Evolutionary conservation across 2,797 vertebrate species (phyloP).

Genomic region (Vespertilio murinus): DNA sequence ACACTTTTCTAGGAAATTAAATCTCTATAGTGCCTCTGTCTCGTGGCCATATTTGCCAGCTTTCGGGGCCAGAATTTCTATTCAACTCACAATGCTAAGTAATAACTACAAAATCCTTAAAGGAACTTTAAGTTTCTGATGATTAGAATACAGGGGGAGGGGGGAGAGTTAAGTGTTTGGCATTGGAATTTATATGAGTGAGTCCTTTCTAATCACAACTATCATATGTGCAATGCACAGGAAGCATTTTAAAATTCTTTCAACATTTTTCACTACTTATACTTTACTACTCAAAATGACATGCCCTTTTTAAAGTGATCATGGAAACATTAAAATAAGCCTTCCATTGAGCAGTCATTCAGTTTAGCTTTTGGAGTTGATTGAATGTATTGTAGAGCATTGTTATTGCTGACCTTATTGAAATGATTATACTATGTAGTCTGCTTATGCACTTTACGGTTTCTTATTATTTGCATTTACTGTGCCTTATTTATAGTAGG

Average conservation of each 20-base stretch:
- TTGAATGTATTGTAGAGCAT: neutral
- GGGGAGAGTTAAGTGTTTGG: neutral
- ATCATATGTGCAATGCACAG: neutral
- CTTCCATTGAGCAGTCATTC: neutral
- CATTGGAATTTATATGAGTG: neutral
- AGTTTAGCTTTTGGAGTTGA: neutral
- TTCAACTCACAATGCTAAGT: neutral
- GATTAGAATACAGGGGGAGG: neutral
- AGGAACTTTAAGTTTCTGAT: constrained; percentile 9
- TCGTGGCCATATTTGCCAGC: neutral
- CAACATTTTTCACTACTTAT: neutral
- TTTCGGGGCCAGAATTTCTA: constrained; percentile 12
- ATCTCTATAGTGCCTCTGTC: constrained; percentile 34
- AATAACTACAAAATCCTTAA: neutral
- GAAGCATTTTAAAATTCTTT: neutral
- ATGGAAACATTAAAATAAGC: constrained; percentile 43
- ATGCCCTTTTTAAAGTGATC: constrained; percentile 41
- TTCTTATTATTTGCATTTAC: neutral
- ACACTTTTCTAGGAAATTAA: constrained; percentile 45
- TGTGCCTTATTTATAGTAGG: neutral
- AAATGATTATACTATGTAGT: neutral
- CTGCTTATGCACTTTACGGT: neutral
- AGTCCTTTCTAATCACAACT: constrained; percentile 14
- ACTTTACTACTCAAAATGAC: neutral
- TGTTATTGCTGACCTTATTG: constrained; percentile 8